These are phyloP conservation scores for Galago senegalensis DNA, from an alignment of 2,797 vertebrate species.

Conservation along the genomic window DNA sequence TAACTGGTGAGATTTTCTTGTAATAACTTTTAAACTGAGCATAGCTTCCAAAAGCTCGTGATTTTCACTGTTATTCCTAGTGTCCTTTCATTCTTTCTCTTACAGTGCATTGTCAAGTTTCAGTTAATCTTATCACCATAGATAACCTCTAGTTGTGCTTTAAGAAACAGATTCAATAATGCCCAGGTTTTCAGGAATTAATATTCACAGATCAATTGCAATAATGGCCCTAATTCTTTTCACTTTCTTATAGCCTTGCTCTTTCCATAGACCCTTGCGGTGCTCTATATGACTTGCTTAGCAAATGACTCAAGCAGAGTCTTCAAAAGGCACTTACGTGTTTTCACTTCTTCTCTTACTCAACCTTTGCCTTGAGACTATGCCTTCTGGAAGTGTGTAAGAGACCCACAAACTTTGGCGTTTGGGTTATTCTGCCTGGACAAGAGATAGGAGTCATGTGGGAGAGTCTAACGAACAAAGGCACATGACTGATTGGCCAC, in stretches of 20 bases:
- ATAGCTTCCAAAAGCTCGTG: not conserved
- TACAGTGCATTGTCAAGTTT: not conserved
- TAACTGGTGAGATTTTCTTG: not conserved
- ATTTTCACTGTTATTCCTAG: not conserved
- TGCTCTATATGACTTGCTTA: not conserved
- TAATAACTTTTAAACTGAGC: not conserved
- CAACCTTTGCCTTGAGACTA: not conserved
- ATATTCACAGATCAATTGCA: not conserved
- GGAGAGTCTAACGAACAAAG: not conserved
- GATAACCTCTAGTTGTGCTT: not conserved
- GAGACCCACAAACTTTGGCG: not conserved
- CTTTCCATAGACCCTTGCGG: not conserved
- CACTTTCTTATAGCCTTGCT: not conserved
- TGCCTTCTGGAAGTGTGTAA: not conserved
- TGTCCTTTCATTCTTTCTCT: not conserved
- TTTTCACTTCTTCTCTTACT: not conserved
- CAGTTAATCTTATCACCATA: not conserved
- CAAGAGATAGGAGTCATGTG: not conserved
- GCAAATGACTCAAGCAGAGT: not conserved
- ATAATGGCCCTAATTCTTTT: not conserved
- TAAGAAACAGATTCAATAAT: not conserved
- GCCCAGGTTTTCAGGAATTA: not conserved
- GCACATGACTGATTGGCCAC: no score
- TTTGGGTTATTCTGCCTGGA: not conserved
- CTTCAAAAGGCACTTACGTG: not conserved